These are phyloP conservation scores for Hirtodrosophila alboralis DNA, from an alignment of 2,888 invertebrate species.

Conservation along the genomic window DNA sequence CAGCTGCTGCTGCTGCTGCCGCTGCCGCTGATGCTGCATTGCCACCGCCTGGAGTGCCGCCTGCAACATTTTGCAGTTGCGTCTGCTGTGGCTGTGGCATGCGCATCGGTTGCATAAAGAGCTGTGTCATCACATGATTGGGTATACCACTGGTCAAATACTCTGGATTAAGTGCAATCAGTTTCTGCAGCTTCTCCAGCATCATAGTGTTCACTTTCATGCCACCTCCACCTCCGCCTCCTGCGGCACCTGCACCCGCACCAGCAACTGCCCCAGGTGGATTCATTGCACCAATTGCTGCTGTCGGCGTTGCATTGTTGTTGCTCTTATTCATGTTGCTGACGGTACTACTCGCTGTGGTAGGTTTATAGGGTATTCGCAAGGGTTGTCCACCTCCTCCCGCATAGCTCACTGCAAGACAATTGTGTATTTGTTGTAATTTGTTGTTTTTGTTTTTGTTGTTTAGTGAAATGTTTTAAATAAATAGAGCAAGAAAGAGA, in stretches of 20 bases:
- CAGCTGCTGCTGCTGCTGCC: conserved; percentile 23
- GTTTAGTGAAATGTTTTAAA: conserved; percentile 1
- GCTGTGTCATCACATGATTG: conserved; percentile 86
- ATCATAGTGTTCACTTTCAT: conserved; percentile 79
- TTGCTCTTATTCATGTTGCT: conserved; percentile 4
- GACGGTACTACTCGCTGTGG: background rate
- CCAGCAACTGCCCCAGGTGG: conserved; percentile 4
- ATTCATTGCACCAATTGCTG: too few relatives aligned
- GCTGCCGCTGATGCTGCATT: conserved; percentile 30
- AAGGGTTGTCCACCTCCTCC: conserved; percentile 40
- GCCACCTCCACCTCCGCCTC: conserved; percentile 14
- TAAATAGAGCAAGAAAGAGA: conserved; percentile 1
- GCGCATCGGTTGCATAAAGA: conserved; percentile 86
- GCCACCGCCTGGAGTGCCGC: background rate
- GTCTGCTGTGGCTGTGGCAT: conserved; percentile 10
- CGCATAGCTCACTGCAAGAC: conserved; percentile 77
- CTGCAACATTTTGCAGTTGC: conserved; percentile 12
- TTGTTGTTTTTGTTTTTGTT: conserved; percentile 13
- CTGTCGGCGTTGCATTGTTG: conserved; percentile 32
- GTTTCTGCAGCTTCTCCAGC: conserved; percentile 82
- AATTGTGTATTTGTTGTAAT: conserved; percentile 33
- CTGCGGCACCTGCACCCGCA: conserved; percentile 29
- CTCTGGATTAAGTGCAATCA: conserved; percentile 83
- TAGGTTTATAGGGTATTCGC: conserved; percentile 44
- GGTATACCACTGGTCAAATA: conserved; percentile 84